Evolutionary conservation across 2,113 vertebrate genomes (phyloP).

Genomic region (Eublepharis macularius): DNA sequence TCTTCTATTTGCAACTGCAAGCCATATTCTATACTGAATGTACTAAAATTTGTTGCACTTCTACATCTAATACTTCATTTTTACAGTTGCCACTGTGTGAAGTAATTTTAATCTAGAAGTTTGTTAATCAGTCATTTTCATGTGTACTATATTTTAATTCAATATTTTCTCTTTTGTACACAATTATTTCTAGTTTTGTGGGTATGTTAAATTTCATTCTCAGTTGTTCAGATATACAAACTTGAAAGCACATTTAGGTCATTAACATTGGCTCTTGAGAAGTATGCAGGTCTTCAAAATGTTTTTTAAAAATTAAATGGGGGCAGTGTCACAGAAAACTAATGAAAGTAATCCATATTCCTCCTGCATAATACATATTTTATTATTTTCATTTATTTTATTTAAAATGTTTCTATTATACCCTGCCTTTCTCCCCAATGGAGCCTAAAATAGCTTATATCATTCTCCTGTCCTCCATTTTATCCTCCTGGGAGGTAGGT

Average conservation of each 20-base stretch:
- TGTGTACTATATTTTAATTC: neutral
- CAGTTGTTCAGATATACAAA: constrained; percentile 22
- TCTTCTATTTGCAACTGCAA: neutral
- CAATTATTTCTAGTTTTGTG: no score
- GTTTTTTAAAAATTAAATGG: constrained; percentile 18
- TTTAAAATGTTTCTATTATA: no score
- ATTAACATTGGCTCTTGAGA: constrained; percentile 18
- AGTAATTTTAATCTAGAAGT: neutral
- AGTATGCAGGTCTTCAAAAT: constrained; percentile 29
- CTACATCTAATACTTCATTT: neutral
- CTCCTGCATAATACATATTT: neutral
- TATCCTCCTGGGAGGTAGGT: no score
- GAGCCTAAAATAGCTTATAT: no score
- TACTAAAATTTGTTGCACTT: neutral
- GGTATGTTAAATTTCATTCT: neutral
- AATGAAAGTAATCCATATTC: neutral
- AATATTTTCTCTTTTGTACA: neutral
- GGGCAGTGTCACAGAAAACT: neutral
- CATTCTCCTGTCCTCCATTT: no score
- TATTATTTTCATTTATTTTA: no score
- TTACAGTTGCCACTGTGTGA: no score
- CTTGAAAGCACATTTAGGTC: constrained; percentile 39
- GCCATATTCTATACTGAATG: neutral
- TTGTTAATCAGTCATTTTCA: neutral
- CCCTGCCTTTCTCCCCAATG: no score